Base-by-base conservation (phyloP, 1,140 invertebrate genomes). In the Saccostrea echinata region DNA sequence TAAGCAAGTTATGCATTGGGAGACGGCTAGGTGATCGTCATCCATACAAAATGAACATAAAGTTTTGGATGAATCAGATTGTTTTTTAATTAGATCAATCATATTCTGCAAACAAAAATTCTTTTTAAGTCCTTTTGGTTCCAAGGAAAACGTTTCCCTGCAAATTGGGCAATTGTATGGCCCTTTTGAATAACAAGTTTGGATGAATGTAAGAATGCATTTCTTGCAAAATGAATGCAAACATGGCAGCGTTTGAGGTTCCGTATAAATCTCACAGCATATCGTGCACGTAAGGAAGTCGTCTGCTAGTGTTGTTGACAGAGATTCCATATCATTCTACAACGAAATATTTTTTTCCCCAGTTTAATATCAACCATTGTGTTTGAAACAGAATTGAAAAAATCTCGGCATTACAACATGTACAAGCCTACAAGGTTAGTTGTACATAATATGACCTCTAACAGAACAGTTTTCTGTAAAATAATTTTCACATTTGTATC, bases 21-120 rank as follows among this genome's bases (percentile, higher is more conserved):
- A 76, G 2, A 76, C 68, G 12, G 68, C 68, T 13, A 11, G 11
- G 0, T 76, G 11, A 12, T 76, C 27, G 13, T 76, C 27, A 27
- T 76, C 13, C 24, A 33, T 27, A 30, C 68, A 76, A 76, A 76
- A 76, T 16, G 68, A 76, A 76, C 68, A 76, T 4, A 33, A 33
- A 1, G 68, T 76, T 76, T 76, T 27, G 12, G 68, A 35, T 35
- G 27, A 33, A 16, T 24, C 16, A 3, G 68, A 76, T 16, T 8
- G 13, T 30, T 30, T 33, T 30, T 11, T 76, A 27, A 76, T 16
- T 16, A 76, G 16, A 11, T 76, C 68, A 33, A 76, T 30, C 68
- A 76, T 33, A 18, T 30, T 76, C 27, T 76, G 68, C 11, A 76
- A 76, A 30, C 68, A 76, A 30, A 76, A 76, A 76, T 76, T 76